phyloP scores from a whole-genome alignment of 2,113 vertebrate genomes.

The Fregetta grallaria region DNA sequence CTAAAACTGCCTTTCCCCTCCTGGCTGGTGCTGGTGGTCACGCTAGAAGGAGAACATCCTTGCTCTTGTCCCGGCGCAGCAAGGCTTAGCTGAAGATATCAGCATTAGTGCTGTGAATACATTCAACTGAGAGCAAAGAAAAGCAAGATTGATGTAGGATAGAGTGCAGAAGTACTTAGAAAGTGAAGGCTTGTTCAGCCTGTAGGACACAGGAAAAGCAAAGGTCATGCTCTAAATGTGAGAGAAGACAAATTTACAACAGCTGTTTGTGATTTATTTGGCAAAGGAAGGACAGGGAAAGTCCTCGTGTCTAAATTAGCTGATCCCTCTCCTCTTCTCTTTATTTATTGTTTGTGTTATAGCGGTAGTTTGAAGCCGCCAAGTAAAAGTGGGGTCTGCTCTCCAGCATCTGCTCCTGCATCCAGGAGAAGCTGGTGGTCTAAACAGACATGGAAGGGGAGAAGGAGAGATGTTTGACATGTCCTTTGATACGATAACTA shows the following conservation, averaged over 20 bases:
- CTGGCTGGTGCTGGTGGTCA: neutral
- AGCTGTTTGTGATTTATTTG: neutral
- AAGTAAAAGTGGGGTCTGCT: neutral
- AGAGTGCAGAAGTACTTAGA: neutral
- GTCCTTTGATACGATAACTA: neutral
- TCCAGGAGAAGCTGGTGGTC: neutral
- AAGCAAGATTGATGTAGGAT: neutral
- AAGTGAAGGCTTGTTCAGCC: neutral
- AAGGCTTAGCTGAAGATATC: neutral
- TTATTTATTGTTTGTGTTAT: neutral
- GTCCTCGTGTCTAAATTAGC: neutral
- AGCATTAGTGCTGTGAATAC: neutral
- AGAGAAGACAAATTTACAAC: neutral
- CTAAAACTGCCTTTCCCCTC: neutral
- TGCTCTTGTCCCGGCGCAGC: accelerated
- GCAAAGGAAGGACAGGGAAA: neutral
- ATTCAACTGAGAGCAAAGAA: neutral
- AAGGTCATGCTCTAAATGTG: neutral
- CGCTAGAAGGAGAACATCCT: neutral
- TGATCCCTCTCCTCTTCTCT: neutral
- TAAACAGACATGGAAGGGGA: neutral
- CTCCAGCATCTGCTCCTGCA: neutral
- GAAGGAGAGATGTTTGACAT: neutral
- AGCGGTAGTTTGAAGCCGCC: neutral
- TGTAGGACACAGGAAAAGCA: neutral